Percentiles rank a stretch among this genome's conserved stretches.
Conservation (phyloP, 2,113 vertebrate genomes). For the Glaucidium brasilianum region DNA sequence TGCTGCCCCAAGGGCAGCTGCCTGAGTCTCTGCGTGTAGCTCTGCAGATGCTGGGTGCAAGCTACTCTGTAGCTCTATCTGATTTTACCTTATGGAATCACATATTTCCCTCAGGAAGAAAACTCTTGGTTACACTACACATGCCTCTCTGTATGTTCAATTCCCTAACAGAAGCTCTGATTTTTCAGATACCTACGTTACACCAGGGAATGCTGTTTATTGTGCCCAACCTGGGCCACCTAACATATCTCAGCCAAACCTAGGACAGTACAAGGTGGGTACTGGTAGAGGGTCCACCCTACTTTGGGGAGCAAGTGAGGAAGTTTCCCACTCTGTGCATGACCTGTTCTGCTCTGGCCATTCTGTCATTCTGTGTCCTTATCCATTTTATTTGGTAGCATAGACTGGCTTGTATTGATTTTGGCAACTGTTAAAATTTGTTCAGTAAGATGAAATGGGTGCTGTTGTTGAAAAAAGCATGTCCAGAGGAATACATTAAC, state of each 20-base stretch:
- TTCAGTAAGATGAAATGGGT: neutral
- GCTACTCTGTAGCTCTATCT: neutral
- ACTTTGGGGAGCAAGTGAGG: neutral
- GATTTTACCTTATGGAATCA: neutral
- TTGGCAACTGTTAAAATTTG: neutral
- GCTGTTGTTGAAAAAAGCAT: neutral
- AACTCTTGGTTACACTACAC: neutral
- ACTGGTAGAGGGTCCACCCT: no score
- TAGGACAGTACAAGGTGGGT: neutral
- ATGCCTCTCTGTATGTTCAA: neutral
- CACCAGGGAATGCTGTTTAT: neutral
- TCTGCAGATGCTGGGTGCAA: neutral
- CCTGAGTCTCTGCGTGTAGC: neutral
- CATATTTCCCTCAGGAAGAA: neutral
- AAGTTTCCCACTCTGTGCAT: neutral
- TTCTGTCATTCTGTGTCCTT: neutral
- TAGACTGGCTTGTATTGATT: neutral
- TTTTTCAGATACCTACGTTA: neutral
- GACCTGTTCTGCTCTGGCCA: neutral
- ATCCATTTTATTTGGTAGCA: neutral
- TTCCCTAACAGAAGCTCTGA: neutral
- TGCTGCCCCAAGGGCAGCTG: neutral
- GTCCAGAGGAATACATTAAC: neutral
- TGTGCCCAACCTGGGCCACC: neutral
- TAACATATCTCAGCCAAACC: neutral